Conservation (phyloP, 1,140 invertebrate genomes). For the Drosophila burlai region DNA sequence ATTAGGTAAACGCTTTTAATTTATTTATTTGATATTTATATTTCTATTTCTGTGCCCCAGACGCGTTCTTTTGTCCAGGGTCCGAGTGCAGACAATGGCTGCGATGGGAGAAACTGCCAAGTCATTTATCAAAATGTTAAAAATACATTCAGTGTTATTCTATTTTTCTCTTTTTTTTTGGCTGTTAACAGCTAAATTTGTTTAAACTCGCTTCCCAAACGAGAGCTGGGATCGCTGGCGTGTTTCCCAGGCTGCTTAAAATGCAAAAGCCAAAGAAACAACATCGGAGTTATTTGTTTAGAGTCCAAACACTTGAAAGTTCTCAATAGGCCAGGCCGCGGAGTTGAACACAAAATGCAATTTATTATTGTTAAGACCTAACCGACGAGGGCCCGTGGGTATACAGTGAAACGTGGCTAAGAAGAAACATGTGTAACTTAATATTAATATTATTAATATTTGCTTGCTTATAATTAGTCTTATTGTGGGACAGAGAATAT, state of each 20-base stretch:
- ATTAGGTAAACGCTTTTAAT: constrained; percentile 67
- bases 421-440: not conserved
- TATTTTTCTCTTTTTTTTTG: constrained; percentile 10
- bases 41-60: constrained; percentile 37
- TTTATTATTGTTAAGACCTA: constrained; percentile 64
- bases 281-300: constrained; percentile 55
- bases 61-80: constrained; percentile 32
- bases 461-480: too few species aligned
- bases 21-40: constrained; percentile 62
- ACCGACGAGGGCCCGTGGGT: constrained; percentile 22
- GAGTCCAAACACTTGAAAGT: constrained; percentile 64
- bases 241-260: constrained; percentile 72
- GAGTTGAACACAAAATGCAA: constrained; percentile 56
- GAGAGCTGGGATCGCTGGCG: constrained; percentile 15
- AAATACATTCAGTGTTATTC: constrained; percentile 33
- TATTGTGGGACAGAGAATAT: not conserved
- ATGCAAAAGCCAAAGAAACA: constrained; percentile 52
- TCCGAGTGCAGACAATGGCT: constrained; percentile 42
- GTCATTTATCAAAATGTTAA: constrained; percentile 76
- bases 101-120: constrained; percentile 52
- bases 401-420: constrained; percentile 11
- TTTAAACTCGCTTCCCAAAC: constrained; percentile 28
- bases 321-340: constrained; percentile 61
- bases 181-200: constrained; percentile 75
- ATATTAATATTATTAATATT: too few species aligned